Base-by-base conservation (phyloP, 64 coral and sea anemone species). In the Stichodactyla mertensii region DNA sequence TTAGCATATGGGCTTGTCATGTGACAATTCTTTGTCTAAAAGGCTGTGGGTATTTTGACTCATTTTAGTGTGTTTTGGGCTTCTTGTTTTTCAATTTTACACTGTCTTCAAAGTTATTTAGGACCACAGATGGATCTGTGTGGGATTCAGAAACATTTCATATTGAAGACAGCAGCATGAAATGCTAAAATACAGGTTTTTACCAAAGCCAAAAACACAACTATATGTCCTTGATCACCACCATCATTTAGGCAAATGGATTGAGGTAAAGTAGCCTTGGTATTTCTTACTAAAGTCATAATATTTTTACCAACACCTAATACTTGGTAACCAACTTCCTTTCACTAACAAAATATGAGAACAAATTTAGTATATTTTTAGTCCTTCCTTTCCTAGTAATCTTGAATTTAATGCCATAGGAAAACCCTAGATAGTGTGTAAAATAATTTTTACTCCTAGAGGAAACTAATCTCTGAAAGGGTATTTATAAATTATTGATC, bases 161-260 rank as follows among this genome's bases (percentile, higher is more conserved):
- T 74, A 5, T 15, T 51, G 4, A 55, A 8, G 54, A 52, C 52
- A 53, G 13, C 53, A 81, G 18, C n/a, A 85, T 85, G 55, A 85
- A 85, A 85, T 85, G 83, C 83, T 85, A 18, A 85, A 85, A 61
- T 85, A 85, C 54, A 31, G 54, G 15, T 85, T 61, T 85, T 51
- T 85, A 51, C 83, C 83, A 22, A 85, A 85, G 83, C 83, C 83
- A 24, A 61, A 85, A 13, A 85, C 83, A 20, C 83, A 85, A 61
- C 22, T 85, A 13, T 85, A 58, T 64, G 83, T 85, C 27, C 83
- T 85, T 58, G 83, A 85, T 64, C 55, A 85, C 16, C 60, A 57
- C 55, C 45, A 64, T 31, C 83, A 57, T 61, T 64, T 85, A 85
- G 83, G 83, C 16, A 20, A 85, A 85, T 85, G 83, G 83, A 85